These are phyloP conservation scores for Emmelina monodactyla DNA, from an alignment of 2,888 invertebrate genomes.

Conservation along the genomic window DNA sequence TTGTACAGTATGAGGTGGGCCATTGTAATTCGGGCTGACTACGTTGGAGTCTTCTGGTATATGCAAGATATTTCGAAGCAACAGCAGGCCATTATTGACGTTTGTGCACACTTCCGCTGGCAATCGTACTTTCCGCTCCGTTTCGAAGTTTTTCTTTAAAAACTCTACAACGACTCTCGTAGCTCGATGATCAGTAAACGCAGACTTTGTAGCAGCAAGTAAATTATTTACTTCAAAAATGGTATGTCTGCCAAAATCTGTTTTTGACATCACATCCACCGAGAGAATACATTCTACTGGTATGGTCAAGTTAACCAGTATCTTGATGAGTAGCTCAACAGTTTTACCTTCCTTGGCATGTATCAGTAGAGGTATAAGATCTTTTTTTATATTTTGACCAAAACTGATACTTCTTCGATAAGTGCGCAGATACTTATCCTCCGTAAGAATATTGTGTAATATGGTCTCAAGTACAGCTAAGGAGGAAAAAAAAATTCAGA, in stretches of 20 bases:
- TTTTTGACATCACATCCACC: constrained; percentile 69
- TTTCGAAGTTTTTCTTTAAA: constrained; percentile 68
- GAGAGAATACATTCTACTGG: constrained; percentile 79
- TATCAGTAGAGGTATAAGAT: constrained; percentile 74
- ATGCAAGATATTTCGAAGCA: constrained; percentile 77
- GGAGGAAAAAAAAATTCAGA: too few species aligned
- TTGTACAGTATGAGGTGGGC: constrained; percentile 62
- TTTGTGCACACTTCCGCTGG: constrained; percentile 70
- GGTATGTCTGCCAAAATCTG: constrained; percentile 73
- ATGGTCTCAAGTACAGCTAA: constrained; percentile 58
- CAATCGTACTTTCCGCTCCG: constrained; percentile 53
- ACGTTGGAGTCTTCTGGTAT: constrained; percentile 65
- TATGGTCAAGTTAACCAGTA: constrained; percentile 76
- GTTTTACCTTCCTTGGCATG: constrained; percentile 71
- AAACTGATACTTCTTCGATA: constrained; percentile 76
- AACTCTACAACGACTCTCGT: constrained; percentile 75
- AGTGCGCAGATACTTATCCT: constrained; percentile 72
- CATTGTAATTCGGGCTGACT: constrained; percentile 24
- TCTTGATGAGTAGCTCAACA: constrained; percentile 70
- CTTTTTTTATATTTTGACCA: constrained; percentile 75
- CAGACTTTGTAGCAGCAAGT: constrained; percentile 70
- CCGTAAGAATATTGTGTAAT: constrained; percentile 68
- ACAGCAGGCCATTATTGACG: constrained; percentile 73
- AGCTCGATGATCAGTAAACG: constrained; percentile 71
- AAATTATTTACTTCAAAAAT: constrained; percentile 76